Evolutionary conservation across 2,888 invertebrate genomes (phyloP), one percentile per base, ranked within the genome.

Genomic region (Polymixis lichenea): DNA sequence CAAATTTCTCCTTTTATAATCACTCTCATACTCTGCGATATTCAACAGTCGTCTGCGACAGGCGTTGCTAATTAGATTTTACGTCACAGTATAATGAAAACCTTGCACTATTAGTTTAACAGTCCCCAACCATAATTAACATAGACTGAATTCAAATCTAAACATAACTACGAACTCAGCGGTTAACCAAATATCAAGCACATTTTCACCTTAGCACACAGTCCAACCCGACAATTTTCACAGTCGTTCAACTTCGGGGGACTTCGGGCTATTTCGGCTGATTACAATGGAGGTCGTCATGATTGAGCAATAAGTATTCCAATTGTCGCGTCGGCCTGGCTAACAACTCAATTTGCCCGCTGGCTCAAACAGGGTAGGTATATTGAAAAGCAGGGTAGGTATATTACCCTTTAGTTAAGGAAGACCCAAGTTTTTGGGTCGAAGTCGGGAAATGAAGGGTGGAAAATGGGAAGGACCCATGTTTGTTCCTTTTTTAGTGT

Each of bases 361-460:
- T 82, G 80, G 80, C 70, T 82, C 78, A 66, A 81, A 84, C 77
- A 83, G 77, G 72, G 85, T 80, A 83, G 72, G 85, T 80, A 83
- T 86, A 90, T 90, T 89, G 88, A 89, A 86, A 85, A 88, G 85
- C 82, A n/a, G n/a, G n/a, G n/a, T n/a, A n/a, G n/a, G 81, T 86
- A 55, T 78, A 86, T 82, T 80, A 86, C 76, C 74, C 78, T 73
- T 83, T 78, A 82, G 83, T 82, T 77, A 61, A 83, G 83, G 75
- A 74, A 69, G 65, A 67, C 67, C 66, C 62, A 74, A 77, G 75
- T 74, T 81, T 86, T 85, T 76, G 80, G 78, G 80, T 78, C 66
- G 67, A 25, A 67, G 83, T 83, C 60, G 67, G 85, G 78, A 87
- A 88, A 85, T 80, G 76, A 82, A 83, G 77, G 89, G 85, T 73